A percentile compares a stretch with the other conserved stretches of the same genome.
These are phyloP conservation scores for Numida meleagris DNA, from an alignment of 2,113 vertebrate species.

Conservation along the genomic window DNA sequence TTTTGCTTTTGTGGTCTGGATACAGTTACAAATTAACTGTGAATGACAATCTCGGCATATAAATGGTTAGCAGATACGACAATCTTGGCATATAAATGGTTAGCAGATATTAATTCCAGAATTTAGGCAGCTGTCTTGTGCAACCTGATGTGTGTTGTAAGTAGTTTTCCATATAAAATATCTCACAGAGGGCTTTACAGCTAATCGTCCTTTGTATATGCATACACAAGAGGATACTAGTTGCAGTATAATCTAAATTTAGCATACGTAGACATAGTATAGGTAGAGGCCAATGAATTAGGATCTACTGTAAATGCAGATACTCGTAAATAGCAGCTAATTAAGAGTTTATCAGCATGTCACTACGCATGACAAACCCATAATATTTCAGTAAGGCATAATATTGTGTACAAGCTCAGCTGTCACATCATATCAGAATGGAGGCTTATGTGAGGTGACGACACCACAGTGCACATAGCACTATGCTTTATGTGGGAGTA, in stretches of 20 bases:
- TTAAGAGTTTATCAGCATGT: slow-evolving; percentile 53
- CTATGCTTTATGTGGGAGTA: not conserved
- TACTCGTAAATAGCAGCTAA: slow-evolving; percentile 21
- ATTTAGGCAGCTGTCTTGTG: slow-evolving; percentile 31
- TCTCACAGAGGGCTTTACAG: slow-evolving; percentile 49
- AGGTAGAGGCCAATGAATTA: slow-evolving; percentile 8
- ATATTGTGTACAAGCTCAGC: not conserved
- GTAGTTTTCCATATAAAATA: slow-evolving; percentile 21
- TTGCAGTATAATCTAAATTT: slow-evolving; percentile 10
- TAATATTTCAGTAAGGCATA: not conserved
- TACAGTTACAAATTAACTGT: slow-evolving; percentile 21
- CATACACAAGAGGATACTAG: not conserved
- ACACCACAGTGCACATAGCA: not conserved
- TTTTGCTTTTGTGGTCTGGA: slow-evolving; percentile 19
- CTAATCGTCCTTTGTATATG: slow-evolving; percentile 19
- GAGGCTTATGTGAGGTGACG: not conserved
- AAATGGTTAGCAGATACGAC: slow-evolving; percentile 27
- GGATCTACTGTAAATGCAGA: not conserved
- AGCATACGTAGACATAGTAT: not conserved
- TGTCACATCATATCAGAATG: not conserved
- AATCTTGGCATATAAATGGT: not conserved
- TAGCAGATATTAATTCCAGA: slow-evolving; percentile 32
- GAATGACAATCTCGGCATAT: not conserved
- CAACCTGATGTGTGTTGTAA: slow-evolving; percentile 1
- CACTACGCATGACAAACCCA: not conserved